Evolutionary conservation across 2,888 invertebrate genomes (phyloP).

Genomic region (Apodemia zela): DNA sequence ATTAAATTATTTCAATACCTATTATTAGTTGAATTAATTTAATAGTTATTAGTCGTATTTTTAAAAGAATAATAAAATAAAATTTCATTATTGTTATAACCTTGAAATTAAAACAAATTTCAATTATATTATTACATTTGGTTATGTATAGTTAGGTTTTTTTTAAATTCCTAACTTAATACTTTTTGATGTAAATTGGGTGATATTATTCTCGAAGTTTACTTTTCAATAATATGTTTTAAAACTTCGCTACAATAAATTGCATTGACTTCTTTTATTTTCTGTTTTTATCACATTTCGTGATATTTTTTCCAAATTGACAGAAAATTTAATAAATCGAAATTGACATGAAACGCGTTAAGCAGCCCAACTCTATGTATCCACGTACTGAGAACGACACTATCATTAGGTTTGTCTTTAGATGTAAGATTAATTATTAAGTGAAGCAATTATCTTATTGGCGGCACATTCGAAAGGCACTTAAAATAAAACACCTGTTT

Average conservation of each 20-base stretch:
- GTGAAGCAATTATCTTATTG: neutral
- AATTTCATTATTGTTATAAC: too few species aligned
- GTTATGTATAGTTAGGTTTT: too few species aligned
- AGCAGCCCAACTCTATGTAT: conserved; percentile 14
- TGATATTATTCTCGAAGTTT: too few species aligned
- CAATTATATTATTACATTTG: too few species aligned
- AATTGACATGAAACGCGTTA: neutral
- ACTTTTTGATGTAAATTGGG: too few species aligned
- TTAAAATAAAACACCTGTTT: neutral
- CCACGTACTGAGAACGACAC: conserved; percentile 10
- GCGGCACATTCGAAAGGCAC: neutral
- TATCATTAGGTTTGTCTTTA: conserved; percentile 21
- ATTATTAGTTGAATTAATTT: too few species aligned
- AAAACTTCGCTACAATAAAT: neutral
- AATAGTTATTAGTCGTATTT: too few species aligned
- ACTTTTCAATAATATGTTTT: neutral
- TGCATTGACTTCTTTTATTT: neutral
- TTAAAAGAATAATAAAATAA: too few species aligned
- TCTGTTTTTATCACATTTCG: neutral
- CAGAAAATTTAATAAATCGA: neutral
- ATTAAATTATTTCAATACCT: too few species aligned
- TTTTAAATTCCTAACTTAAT: too few species aligned
- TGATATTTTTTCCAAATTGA: neutral
- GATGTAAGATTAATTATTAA: conserved; percentile 14
- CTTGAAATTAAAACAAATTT: too few species aligned